phyloP scores from a whole-genome alignment of 2,113 vertebrate species.

The Astatotilapia flaviijosephi region DNA sequence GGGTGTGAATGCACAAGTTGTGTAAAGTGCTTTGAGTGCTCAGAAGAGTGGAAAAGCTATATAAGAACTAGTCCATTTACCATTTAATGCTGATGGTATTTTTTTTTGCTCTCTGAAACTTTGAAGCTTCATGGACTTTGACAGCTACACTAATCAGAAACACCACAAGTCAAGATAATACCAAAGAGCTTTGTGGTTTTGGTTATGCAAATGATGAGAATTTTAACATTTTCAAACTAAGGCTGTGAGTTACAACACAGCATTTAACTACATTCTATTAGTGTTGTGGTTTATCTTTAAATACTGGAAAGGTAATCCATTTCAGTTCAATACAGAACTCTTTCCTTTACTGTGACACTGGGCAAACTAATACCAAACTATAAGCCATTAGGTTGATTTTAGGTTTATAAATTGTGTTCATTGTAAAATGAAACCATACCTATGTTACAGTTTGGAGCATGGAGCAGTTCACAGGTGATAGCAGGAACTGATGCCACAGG shows the following conservation, averaged over 20 bases:
- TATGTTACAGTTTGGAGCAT: background rate
- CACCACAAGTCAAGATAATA: background rate
- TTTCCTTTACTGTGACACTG: background rate
- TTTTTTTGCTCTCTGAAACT: background rate
- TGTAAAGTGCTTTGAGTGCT: too few relatives aligned
- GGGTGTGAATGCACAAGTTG: too few relatives aligned
- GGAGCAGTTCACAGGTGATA: background rate
- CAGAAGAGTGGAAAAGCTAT: too few relatives aligned
- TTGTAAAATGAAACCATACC: background rate
- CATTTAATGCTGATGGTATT: background rate
- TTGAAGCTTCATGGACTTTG: background rate
- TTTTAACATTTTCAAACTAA: background rate
- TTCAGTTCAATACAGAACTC: background rate
- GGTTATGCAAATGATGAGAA: background rate
- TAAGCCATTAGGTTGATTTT: background rate
- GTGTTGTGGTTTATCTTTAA: fast-evolving
- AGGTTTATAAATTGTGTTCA: background rate
- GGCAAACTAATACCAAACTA: background rate
- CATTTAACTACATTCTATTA: background rate
- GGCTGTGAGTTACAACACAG: background rate
- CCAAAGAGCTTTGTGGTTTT: background rate
- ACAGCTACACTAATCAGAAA: background rate
- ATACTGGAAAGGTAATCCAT: background rate
- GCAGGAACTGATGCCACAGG: background rate
- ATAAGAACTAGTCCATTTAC: too few relatives aligned